Evolutionary conservation across 2,113 vertebrate genomes (phyloP).

Genomic region (Hyperopisus bebe): DNA sequence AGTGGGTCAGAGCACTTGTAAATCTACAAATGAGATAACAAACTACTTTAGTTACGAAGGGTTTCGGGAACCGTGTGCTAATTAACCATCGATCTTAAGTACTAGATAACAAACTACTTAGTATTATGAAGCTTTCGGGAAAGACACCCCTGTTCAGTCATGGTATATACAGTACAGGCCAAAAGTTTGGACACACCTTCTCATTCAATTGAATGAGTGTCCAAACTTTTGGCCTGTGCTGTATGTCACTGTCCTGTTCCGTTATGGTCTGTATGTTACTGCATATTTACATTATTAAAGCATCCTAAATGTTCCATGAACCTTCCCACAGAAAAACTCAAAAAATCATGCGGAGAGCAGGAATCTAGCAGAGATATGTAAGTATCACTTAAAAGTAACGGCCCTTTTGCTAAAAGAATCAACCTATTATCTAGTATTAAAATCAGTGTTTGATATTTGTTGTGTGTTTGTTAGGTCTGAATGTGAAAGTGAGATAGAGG

Average conservation of each 20-base stretch:
- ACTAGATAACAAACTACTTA: no score
- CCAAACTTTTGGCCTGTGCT: no score
- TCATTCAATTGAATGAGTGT: no score
- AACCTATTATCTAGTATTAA: neutral
- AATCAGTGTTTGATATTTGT: neutral
- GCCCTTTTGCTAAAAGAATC: neutral
- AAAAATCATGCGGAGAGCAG: neutral
- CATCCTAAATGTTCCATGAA: neutral
- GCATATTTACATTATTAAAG: neutral
- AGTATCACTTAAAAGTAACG: neutral
- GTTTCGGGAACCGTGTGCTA: no score
- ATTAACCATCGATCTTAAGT: no score
- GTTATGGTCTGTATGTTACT: neutral
- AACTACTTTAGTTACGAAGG: no score
- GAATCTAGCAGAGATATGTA: conserved; percentile 18
- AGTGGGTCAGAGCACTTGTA: no score
- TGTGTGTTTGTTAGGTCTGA: conserved; percentile 40
- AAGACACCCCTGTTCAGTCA: no score
- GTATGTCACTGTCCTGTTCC: neutral
- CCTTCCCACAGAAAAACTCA: neutral
- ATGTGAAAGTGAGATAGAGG: conserved; percentile 52
- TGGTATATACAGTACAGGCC: no score
- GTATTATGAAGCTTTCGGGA: no score
- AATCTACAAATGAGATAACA: no score
- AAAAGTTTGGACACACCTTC: no score